These are phyloP conservation scores for Acanthosepion lycidas DNA, from an alignment of 2,888 invertebrate species.

Conservation along the genomic window DNA sequence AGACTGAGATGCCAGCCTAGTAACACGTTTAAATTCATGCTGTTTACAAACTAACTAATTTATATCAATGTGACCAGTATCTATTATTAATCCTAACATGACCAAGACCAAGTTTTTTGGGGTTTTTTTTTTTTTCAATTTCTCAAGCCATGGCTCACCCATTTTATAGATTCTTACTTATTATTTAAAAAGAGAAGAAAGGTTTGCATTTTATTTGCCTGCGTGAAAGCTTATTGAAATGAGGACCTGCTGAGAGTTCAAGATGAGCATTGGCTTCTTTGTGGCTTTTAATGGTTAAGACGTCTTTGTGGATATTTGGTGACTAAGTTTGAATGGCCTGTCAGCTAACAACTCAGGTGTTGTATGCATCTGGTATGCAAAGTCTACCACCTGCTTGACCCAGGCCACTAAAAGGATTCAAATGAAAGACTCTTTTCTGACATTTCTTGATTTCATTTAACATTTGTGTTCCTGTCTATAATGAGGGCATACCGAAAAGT, in stretches of 20 bases:
- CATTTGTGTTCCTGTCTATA: neutral
- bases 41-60: no score
- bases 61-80: no score
- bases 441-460: neutral
- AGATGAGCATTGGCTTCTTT: neutral
- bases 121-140: neutral
- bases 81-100: no score
- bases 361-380: neutral
- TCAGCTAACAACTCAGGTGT: conserved; percentile 16
- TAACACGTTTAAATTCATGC: no score
- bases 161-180: neutral
- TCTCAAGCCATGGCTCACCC: neutral
- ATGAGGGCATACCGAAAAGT: no score
- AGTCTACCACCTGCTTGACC: neutral
- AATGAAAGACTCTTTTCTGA: neutral
- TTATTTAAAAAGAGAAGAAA: neutral
- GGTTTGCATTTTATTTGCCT: neutral
- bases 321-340: neutral
- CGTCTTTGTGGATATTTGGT: neutral
- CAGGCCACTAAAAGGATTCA: neutral
- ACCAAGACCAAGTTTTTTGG: neutral
- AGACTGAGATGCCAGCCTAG: no score
- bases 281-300: neutral
- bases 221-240: neutral
- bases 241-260: neutral